These are phyloP conservation scores for Conus betulinus DNA, from an alignment of 1,140 invertebrate species.

Conservation along the genomic window DNA sequence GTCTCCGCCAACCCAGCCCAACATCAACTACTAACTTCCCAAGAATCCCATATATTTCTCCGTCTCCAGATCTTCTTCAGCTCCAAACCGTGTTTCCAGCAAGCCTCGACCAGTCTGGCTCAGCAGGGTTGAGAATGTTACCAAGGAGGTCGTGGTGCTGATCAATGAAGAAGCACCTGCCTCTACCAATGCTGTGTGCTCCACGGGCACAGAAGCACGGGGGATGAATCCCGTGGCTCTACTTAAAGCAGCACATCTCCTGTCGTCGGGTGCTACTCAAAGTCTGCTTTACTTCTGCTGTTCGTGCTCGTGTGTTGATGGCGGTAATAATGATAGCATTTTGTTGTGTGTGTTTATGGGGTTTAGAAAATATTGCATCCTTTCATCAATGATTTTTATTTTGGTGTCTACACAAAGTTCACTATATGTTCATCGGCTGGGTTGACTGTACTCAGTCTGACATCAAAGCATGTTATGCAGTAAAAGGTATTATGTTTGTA, in stretches of 20 bases:
- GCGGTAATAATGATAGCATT: too few species aligned
- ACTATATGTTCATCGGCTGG: too few species aligned
- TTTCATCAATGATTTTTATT: too few species aligned
- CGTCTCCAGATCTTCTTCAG: background rate
- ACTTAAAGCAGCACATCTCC: background rate
- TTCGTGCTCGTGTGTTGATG: background rate
- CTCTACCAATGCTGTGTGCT: background rate
- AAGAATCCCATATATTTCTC: background rate
- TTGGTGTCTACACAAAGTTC: too few species aligned
- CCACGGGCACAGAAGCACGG: background rate
- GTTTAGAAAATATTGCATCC: too few species aligned
- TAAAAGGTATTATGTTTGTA: too few species aligned
- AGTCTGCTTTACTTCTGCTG: background rate
- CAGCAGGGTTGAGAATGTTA: too few species aligned
- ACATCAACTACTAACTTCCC: background rate
- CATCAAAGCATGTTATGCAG: too few species aligned
- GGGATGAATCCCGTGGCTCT: background rate
- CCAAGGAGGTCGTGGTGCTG: too few species aligned
- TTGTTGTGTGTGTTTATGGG: too few species aligned
- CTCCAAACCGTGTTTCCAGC: background rate
- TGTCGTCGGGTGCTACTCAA: constrained; percentile 4
- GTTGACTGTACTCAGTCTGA: too few species aligned
- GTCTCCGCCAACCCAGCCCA: background rate
- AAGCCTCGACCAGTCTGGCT: background rate
- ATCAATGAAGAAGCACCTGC: too few species aligned